Percentiles rank a stretch among this genome's conserved stretches.
Evolutionary conservation across 2,888 invertebrate genomes (phyloP).

Genomic region (Tetragnatha montana): DNA sequence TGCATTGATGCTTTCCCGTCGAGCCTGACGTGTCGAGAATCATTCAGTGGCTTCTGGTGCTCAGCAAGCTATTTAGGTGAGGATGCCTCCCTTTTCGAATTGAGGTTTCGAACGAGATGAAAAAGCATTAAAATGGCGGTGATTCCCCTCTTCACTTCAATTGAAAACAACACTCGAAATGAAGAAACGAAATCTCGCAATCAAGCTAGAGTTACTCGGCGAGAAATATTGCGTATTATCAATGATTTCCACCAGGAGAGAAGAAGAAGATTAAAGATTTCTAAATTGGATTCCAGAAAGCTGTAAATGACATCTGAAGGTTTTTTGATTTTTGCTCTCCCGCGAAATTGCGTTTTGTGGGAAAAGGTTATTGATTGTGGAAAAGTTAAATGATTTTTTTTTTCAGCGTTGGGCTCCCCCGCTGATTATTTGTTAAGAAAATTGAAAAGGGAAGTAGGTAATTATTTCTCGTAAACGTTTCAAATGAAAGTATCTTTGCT

Average conservation of each 20-base stretch:
- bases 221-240: slow-evolving; percentile 68
- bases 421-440: slow-evolving; percentile 66
- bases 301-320: slow-evolving; percentile 63
- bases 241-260: slow-evolving; percentile 59
- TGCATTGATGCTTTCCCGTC: slow-evolving; percentile 37
- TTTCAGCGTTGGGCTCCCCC: not conserved
- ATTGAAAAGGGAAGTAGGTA: slow-evolving; percentile 63
- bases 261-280: slow-evolving; percentile 65
- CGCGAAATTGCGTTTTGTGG: slow-evolving; percentile 59
- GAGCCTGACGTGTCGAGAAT: slow-evolving; percentile 66
- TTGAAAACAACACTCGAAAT: slow-evolving; percentile 63
- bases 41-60: slow-evolving; percentile 48
- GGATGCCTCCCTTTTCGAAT: slow-evolving; percentile 37
- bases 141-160: slow-evolving; percentile 55
- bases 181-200: slow-evolving; percentile 70
- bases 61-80: slow-evolving; percentile 56
- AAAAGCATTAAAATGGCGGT: slow-evolving; percentile 64
- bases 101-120: not conserved
- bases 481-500: slow-evolving; percentile 61
- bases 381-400: slow-evolving; percentile 66
- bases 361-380: slow-evolving; percentile 61
- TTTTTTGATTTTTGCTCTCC: slow-evolving; percentile 50
- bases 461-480: slow-evolving; percentile 56
- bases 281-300: slow-evolving; percentile 64
- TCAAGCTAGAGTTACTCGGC: slow-evolving; percentile 52